These are phyloP conservation scores for Ennomos quercinarius DNA, from an alignment of 2,888 invertebrate genomes.

Conservation along the genomic window DNA sequence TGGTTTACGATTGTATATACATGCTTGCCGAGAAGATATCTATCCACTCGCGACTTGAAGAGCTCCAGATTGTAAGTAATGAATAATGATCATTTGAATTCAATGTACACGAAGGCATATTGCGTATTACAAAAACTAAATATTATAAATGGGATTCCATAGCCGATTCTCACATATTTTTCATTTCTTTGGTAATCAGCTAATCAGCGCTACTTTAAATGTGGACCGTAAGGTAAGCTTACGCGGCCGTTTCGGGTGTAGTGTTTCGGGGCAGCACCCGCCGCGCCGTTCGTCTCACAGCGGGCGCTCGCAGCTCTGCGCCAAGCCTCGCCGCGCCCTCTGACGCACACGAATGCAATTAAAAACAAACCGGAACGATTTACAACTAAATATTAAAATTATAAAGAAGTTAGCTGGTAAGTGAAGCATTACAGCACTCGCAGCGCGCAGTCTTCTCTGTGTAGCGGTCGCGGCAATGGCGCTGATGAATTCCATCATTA, in stretches of 20 bases:
- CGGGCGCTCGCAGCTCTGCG: slow-evolving; percentile 29
- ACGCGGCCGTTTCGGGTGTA: slow-evolving; percentile 8
- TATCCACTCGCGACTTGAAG: too few relatives aligned
- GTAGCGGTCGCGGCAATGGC: too few relatives aligned
- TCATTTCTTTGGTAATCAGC: slow-evolving; percentile 13
- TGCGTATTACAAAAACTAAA: slow-evolving; percentile 23
- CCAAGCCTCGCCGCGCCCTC: neutral
- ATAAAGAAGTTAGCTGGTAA: slow-evolving; percentile 13
- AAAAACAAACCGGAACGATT: slow-evolving; percentile 15
- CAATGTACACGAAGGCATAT: slow-evolving; percentile 42
- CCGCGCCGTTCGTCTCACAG: slow-evolving; percentile 20
- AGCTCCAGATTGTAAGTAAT: too few relatives aligned
- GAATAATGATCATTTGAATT: too few relatives aligned
- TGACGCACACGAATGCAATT: neutral
- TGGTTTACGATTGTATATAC: too few relatives aligned
- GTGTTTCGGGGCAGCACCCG: neutral
- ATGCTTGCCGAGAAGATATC: too few relatives aligned
- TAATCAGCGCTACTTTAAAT: slow-evolving; percentile 13
- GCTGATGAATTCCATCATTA: too few relatives aligned
- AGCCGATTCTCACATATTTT: slow-evolving; percentile 16
- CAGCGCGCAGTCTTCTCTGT: neutral
- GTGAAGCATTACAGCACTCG: slow-evolving; percentile 25
- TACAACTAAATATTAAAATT: slow-evolving; percentile 6
- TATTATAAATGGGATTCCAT: slow-evolving; percentile 9
- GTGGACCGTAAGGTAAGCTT: slow-evolving; percentile 4